Conservation (phyloP, 2,888 invertebrate genomes). For the Abrostola triplasia region DNA sequence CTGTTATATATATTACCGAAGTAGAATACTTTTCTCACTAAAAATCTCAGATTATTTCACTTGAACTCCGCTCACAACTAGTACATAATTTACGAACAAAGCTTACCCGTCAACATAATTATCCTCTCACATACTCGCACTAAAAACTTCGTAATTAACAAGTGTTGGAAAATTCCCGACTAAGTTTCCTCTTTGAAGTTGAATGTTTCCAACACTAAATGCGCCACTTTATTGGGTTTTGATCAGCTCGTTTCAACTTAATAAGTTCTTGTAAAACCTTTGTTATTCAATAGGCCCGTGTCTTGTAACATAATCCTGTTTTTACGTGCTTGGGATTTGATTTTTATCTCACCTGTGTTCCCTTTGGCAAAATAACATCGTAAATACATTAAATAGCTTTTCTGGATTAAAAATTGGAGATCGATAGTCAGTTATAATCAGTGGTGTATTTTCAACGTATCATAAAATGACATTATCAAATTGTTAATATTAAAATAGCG, state of each 20-base stretch:
- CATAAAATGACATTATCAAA: no score
- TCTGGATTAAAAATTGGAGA: no score
- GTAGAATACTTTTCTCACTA: background rate
- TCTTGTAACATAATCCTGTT: no score
- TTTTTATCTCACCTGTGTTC: no score
- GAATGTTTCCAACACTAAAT: slow-evolving; percentile 37
- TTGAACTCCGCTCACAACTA: background rate
- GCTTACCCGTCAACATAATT: background rate
- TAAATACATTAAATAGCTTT: no score
- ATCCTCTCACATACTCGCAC: slow-evolving; percentile 3
- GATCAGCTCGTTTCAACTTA: slow-evolving; percentile 42
- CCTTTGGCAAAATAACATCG: no score
- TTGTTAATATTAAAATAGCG: no score
- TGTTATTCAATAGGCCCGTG: background rate
- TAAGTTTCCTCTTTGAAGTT: slow-evolving; percentile 28
- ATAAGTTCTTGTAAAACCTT: slow-evolving; percentile 29
- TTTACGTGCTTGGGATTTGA: no score
- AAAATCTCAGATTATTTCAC: background rate
- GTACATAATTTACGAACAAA: background rate
- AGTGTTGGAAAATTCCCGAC: slow-evolving; percentile 31
- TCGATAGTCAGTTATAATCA: no score
- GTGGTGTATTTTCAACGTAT: no score
- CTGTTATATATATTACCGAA: background rate
- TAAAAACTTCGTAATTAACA: slow-evolving; percentile 16
- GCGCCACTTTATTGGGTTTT: slow-evolving; percentile 34